Percentiles rank a stretch among this genome's conserved stretches.
Evolutionary conservation across 2,888 invertebrate genomes (phyloP).

Genomic region (Lamellibrachia satsuma): DNA sequence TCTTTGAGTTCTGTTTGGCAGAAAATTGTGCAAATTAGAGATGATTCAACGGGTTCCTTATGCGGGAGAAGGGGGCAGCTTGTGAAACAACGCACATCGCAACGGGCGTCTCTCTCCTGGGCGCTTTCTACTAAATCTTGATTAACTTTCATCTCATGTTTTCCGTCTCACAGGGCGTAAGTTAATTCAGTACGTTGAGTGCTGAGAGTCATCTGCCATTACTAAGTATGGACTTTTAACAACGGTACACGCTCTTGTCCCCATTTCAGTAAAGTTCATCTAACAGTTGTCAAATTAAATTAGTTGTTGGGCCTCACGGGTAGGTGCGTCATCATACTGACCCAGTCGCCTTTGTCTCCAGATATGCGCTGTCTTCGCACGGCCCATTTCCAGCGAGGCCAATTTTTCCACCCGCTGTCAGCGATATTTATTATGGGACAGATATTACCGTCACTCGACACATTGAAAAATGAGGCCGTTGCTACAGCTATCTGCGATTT

Average conservation of each 20-base stretch:
- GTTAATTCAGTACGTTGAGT: neutral
- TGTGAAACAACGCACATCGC: neutral
- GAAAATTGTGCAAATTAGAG: neutral
- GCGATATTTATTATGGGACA: constrained; percentile 12
- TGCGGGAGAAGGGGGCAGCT: neutral
- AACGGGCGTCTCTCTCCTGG: neutral
- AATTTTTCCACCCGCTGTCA: neutral
- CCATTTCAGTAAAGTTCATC: neutral
- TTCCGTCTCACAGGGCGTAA: neutral
- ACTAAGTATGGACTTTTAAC: neutral
- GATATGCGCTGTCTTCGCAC: constrained; percentile 5
- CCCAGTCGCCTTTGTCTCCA: neutral
- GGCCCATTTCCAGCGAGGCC: neutral
- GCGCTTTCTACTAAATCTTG: neutral
- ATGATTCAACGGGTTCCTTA: neutral
- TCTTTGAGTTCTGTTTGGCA: neutral
- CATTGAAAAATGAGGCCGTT: neutral
- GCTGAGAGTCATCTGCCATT: too few species aligned
- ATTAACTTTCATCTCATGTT: neutral
- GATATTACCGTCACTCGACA: neutral
- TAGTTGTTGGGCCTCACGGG: neutral
- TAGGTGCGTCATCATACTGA: neutral
- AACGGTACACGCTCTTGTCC: neutral
- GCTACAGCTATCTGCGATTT: constrained; percentile 12
- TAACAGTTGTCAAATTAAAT: neutral